phyloP scores from a whole-genome alignment of 2,888 invertebrate genomes.

The Agriopis marginaria region DNA sequence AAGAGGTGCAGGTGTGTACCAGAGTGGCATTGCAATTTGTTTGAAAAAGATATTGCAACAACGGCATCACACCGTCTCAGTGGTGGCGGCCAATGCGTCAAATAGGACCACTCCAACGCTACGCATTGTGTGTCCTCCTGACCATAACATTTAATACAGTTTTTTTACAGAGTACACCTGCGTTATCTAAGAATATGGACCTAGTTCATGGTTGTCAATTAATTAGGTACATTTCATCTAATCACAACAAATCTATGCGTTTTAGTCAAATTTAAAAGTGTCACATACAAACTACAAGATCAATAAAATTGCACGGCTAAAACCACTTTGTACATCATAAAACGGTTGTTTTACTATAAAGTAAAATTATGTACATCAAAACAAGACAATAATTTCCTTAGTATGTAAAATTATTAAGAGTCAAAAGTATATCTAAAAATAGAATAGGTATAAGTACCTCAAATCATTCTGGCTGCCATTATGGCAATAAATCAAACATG shows the following conservation, averaged over 20 bases:
- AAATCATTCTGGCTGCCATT: slow-evolving; percentile 19
- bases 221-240: slow-evolving; percentile 7
- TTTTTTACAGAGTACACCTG: background rate
- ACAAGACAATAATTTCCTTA: slow-evolving; percentile 40
- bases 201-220: background rate
- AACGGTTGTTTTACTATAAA: slow-evolving; percentile 10
- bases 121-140: background rate
- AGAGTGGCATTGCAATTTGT: background rate
- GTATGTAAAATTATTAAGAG: slow-evolving; percentile 37
- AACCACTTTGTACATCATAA: slow-evolving; percentile 27
- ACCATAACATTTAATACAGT: background rate
- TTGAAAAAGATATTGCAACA: background rate
- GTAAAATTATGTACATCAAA: slow-evolving; percentile 38
- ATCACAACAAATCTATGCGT: slow-evolving; percentile 40
- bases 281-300: slow-evolving; percentile 25
- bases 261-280: slow-evolving; percentile 26
- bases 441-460: slow-evolving; percentile 24
- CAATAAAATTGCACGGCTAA: slow-evolving; percentile 14
- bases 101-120: background rate
- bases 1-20: too few species aligned
- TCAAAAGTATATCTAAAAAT: slow-evolving; percentile 36
- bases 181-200: background rate
- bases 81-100: background rate
- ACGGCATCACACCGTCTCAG: too few species aligned
- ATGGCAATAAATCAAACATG: background rate